A percentile compares a stretch with the other conserved stretches of the same genome.
Evolutionary conservation across 2,888 invertebrate species (phyloP).

Genomic region (Drosophila fungiperda): DNA sequence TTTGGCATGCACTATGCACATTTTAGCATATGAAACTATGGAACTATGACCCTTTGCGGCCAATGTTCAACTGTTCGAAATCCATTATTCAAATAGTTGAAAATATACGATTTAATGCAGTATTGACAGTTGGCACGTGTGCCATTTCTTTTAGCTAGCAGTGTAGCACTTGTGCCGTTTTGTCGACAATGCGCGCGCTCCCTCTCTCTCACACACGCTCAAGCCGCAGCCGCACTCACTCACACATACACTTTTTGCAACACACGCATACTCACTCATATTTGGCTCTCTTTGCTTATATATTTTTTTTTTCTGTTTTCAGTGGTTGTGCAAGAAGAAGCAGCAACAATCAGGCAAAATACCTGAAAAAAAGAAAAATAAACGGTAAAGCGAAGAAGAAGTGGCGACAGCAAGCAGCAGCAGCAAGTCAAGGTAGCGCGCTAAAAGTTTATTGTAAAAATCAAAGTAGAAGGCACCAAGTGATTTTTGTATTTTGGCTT

Average conservation of each 20-base stretch:
- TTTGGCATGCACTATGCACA: not conserved
- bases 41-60: not conserved
- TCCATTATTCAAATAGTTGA: not conserved
- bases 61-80: not conserved
- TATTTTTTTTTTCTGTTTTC: conserved; percentile 77
- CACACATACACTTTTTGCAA: conserved; percentile 57
- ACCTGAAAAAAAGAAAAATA: conserved; percentile 78
- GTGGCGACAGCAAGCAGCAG: conserved; percentile 74
- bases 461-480: conserved; percentile 69
- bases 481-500: conserved; percentile 56
- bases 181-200: conserved; percentile 79
- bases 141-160: conserved; percentile 51
- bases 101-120: conserved; percentile 6
- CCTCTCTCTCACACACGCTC: conserved; percentile 64
- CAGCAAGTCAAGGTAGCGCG: conserved; percentile 69
- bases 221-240: conserved; percentile 61
- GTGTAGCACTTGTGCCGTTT: conserved; percentile 77
- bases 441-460: conserved; percentile 81
- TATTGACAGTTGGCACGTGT: conserved; percentile 37
- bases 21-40: not conserved
- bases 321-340: conserved; percentile 83
- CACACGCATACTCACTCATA: conserved; percentile 56
- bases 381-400: conserved; percentile 84
- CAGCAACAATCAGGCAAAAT: conserved; percentile 81
- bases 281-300: conserved; percentile 74